Percentiles rank a stretch among this genome's conserved stretches.
Conservation (phyloP, 2,797 vertebrate genomes). For the Catharus ustulatus region DNA sequence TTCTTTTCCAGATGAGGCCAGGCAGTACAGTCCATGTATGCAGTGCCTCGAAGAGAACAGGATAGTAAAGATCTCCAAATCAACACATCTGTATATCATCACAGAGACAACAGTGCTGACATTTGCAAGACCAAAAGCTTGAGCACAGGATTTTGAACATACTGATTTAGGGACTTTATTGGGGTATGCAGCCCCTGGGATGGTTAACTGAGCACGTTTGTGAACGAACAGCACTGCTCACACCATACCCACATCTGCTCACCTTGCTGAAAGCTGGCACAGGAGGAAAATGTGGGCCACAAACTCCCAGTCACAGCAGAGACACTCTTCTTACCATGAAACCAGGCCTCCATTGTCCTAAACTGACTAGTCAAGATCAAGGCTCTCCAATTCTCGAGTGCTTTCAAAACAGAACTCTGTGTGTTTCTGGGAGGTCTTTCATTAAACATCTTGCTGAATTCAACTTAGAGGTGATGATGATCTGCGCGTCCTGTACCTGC, state of each 20-base stretch:
- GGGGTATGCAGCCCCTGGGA: neutral
- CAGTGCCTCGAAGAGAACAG: neutral
- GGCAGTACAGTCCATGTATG: neutral
- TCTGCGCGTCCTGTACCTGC: neutral
- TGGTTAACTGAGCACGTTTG: fast-evolving
- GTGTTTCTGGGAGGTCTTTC: neutral
- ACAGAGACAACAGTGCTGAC: neutral
- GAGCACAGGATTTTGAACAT: neutral
- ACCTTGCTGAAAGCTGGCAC: neutral
- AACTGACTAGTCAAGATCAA: neutral
- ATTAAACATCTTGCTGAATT: neutral
- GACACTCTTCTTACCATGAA: neutral
- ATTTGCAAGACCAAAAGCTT: neutral
- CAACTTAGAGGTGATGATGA: neutral
- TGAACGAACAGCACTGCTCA: neutral
- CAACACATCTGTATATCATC: neutral
- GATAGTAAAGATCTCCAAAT: neutral
- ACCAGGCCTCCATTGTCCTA: neutral
- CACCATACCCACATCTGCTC: neutral
- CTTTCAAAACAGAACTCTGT: neutral
- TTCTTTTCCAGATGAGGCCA: neutral
- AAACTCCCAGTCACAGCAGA: neutral
- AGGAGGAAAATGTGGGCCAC: neutral
- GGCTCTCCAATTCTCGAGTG: neutral
- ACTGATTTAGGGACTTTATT: neutral